These are phyloP conservation scores for Amiota mariae DNA, from an alignment of 2,888 invertebrate species.

Conservation along the genomic window DNA sequence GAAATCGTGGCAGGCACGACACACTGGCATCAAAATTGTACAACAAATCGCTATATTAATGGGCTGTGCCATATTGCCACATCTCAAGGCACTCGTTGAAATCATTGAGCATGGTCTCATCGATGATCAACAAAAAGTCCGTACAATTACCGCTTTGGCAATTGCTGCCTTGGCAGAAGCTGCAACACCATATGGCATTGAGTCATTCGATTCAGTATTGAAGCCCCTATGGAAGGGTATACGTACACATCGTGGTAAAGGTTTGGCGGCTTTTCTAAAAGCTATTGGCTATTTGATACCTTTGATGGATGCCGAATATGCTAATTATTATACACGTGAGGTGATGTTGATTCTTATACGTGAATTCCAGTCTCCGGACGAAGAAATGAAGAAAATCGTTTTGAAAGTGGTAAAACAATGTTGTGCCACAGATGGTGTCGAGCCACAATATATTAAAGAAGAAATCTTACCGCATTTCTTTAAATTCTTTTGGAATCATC, in stretches of 20 bases:
- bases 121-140: conserved; percentile 98
- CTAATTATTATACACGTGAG: conserved; percentile 99
- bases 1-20: conserved; percentile 99
- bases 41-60: conserved; percentile 99
- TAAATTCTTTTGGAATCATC: conserved; percentile 99
- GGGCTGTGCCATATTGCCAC: conserved; percentile 99
- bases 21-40: conserved; percentile 99
- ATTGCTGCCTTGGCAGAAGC: conserved; percentile 99
- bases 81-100: conserved; percentile 97
- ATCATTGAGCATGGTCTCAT: conserved; percentile 99
- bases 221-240: conserved; percentile 99
- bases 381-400: conserved; percentile 99
- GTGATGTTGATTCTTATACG: conserved; percentile 93
- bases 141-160: conserved; percentile 98
- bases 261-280: conserved; percentile 98
- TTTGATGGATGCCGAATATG: conserved; percentile 99
- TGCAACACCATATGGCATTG: conserved; percentile 99
- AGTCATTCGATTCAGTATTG: conserved; percentile 98
- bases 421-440: conserved; percentile 99
- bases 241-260: conserved; percentile 90
- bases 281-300: conserved; percentile 99
- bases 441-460: conserved; percentile 98
- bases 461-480: conserved; percentile 99
- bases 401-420: conserved; percentile 99
- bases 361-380: conserved; percentile 99